Conservation (phyloP, 2,797 vertebrate species). For the Toxotes lorentzi region DNA sequence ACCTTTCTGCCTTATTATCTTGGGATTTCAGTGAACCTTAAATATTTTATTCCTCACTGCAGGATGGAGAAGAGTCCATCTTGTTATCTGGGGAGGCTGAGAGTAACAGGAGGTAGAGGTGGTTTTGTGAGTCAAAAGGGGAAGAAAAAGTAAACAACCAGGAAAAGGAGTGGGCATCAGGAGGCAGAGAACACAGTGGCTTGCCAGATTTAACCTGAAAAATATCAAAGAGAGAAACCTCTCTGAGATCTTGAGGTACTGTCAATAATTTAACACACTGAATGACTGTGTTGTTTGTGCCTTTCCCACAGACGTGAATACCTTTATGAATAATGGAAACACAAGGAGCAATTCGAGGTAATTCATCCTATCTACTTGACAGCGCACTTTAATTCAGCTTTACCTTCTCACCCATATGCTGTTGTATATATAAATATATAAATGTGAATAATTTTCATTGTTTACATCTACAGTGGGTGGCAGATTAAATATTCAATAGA, state of each 20-base stretch:
- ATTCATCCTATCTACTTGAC: conserved; percentile 50
- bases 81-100: background rate
- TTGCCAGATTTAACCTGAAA: conserved; percentile 53
- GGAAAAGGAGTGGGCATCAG: conserved; percentile 17
- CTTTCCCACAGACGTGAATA: conserved; percentile 46
- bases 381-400: conserved; percentile 52
- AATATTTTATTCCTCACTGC: conserved; percentile 20
- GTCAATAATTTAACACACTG: conserved; percentile 68
- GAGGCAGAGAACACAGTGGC: conserved; percentile 16
- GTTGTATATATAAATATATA: conserved; percentile 36
- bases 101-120: background rate
- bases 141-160: conserved; percentile 38
- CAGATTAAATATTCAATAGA: conserved; percentile 25
- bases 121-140: conserved; percentile 33
- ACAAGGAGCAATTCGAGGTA: conserved; percentile 33
- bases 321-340: conserved; percentile 70
- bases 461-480: conserved; percentile 10
- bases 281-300: conserved; percentile 59
- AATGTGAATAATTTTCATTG: conserved; percentile 27
- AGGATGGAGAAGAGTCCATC: conserved; percentile 1
- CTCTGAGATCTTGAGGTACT: conserved; percentile 38
- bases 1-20: background rate
- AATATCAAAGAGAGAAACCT: conserved; percentile 49
- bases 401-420: conserved; percentile 10
- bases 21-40: conserved; percentile 24